These are phyloP conservation scores for Paedocypris micromegethes DNA, from an alignment of 2,797 vertebrate genomes.

Conservation along the genomic window DNA sequence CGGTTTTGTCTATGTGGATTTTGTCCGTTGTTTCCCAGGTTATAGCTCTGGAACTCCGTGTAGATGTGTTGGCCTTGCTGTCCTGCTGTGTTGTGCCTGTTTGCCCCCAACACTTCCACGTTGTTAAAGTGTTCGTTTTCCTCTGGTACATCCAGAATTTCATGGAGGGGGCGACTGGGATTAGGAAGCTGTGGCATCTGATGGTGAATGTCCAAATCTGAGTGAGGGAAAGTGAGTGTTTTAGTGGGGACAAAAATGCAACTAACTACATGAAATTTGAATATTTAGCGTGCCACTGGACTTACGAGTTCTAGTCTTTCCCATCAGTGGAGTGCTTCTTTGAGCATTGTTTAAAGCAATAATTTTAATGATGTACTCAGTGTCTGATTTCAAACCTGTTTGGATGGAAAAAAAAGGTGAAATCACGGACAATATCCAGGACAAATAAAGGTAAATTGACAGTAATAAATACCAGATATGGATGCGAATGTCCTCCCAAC, in stretches of 20 bases:
- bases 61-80: conserved; percentile 87
- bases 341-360: conserved; percentile 83
- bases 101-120: conserved; percentile 81
- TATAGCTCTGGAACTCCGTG: conserved; percentile 85
- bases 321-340: conserved; percentile 83
- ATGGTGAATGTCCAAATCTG: conserved; percentile 67
- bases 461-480: conserved; percentile 70
- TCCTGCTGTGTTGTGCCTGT: conserved; percentile 70
- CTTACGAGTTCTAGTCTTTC: conserved; percentile 92
- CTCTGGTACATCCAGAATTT: conserved; percentile 88
- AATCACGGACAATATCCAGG: neutral
- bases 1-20: conserved; percentile 63
- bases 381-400: conserved; percentile 86
- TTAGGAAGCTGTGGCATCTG: conserved; percentile 79
- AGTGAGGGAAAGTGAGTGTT: conserved; percentile 11
- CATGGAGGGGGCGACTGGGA: conserved; percentile 71
- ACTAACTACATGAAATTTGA: too few relatives aligned
- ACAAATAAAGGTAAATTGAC: neutral
- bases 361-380: conserved; percentile 85
- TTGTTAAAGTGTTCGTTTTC: conserved; percentile 68
- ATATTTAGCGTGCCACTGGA: conserved; percentile 3
- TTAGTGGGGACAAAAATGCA: too few relatives aligned
- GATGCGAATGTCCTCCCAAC: conserved; percentile 73
- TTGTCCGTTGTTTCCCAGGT: conserved; percentile 58
- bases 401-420: conserved; percentile 14